Conservation (phyloP, 2,888 invertebrate genomes). For the Hoplodrina ambigua region DNA sequence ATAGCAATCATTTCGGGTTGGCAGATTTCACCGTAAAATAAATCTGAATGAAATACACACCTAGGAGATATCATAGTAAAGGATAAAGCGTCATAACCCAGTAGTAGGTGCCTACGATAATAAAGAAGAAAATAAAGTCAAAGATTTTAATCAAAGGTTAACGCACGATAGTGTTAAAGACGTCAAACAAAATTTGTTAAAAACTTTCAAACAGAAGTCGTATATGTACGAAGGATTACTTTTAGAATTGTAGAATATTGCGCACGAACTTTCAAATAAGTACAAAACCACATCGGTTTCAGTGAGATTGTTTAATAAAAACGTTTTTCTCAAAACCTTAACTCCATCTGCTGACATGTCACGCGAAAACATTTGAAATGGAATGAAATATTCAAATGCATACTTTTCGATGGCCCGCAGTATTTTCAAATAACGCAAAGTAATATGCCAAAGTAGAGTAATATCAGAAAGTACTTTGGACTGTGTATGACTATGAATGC, state of each 20-base stretch:
- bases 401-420: constrained; percentile 62
- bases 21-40: no score
- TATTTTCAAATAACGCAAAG: constrained; percentile 65
- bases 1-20: no score
- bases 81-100: no score
- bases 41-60: no score
- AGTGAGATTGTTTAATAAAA: constrained; percentile 48
- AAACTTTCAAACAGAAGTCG: constrained; percentile 23
- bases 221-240: not conserved
- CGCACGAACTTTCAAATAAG: constrained; percentile 24
- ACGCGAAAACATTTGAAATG: constrained; percentile 46
- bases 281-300: constrained; percentile 18
- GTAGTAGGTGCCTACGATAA: no score
- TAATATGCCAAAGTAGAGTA: constrained; percentile 75
- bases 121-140: not conserved
- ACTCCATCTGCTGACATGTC: constrained; percentile 39
- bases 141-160: not conserved
- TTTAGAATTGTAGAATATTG: constrained; percentile 11
- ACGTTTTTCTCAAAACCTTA: constrained; percentile 33
- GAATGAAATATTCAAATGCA: constrained; percentile 62
- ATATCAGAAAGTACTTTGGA: constrained; percentile 70
- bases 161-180: not conserved
- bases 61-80: no score
- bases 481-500: constrained; percentile 60
- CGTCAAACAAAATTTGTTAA: not conserved